A percentile compares a stretch with the other conserved stretches of the same genome.
These are phyloP conservation scores for Saccostrea glomerata DNA, from an alignment of 1,140 invertebrate genomes.

Conservation along the genomic window DNA sequence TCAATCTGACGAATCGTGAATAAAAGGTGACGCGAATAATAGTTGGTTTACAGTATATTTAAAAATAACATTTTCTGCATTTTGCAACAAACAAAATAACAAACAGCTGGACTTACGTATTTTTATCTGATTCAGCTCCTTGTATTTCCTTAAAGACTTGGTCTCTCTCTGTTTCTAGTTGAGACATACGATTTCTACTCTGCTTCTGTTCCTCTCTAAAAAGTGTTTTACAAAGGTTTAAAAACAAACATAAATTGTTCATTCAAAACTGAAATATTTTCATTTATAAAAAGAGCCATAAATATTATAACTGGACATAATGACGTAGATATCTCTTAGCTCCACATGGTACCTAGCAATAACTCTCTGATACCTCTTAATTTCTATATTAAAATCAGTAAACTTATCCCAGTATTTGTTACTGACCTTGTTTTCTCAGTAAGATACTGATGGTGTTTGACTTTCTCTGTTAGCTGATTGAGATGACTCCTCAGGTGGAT, in stretches of 20 bases:
- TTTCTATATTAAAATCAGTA: not conserved
- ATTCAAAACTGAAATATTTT: not conserved
- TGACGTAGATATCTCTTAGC: no score
- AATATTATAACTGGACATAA: no score
- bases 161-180: slow-evolving; percentile 73
- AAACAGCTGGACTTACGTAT: slow-evolving; percentile 66
- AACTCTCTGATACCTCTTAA: no score
- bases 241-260: not conserved
- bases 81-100: not conserved
- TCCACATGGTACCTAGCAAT: no score
- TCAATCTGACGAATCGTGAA: no score
- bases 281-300: no score
- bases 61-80: no score
- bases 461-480: slow-evolving; percentile 74
- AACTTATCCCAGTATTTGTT: not conserved
- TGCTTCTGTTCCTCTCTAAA: slow-evolving; percentile 76
- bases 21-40: no score
- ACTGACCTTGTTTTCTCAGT: slow-evolving; percentile 73
- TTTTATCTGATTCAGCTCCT: slow-evolving; percentile 66
- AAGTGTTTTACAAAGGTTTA: not conserved
- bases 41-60: no score
- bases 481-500: slow-evolving; percentile 75
- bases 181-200: slow-evolving; percentile 70
- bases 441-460: slow-evolving; percentile 73
- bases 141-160: slow-evolving; percentile 69